These are phyloP conservation scores for Sebastes baramenuke DNA, from an alignment of 2,797 vertebrate genomes.

Conservation along the genomic window DNA sequence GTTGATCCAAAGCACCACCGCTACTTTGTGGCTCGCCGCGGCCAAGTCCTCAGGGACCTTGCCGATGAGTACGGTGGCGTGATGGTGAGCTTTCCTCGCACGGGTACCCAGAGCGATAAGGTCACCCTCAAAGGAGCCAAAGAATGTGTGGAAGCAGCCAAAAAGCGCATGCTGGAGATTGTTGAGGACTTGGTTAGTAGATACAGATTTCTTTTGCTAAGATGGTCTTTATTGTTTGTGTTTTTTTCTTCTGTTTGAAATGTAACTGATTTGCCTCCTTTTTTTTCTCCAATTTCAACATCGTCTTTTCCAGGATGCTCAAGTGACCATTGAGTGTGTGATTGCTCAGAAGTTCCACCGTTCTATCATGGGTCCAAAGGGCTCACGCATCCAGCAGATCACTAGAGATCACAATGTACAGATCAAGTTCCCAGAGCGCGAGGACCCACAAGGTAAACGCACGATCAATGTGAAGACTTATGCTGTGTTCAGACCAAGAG, in stretches of 20 bases:
- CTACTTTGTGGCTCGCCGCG: constrained; percentile 94
- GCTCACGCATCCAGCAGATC: constrained; percentile 96
- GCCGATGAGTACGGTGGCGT: constrained; percentile 97
- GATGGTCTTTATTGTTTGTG: neutral
- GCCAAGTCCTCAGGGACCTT: constrained; percentile 94
- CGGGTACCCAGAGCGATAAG: constrained; percentile 90
- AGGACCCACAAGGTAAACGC: constrained; percentile 84
- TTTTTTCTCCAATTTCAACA: neutral
- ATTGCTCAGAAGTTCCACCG: constrained; percentile 96
- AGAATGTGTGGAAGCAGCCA: constrained; percentile 97
- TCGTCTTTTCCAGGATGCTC: constrained; percentile 87
- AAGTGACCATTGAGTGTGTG: constrained; percentile 94
- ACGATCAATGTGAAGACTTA: rapidly evolving
- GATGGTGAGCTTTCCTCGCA: constrained; percentile 98
- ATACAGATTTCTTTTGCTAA: neutral
- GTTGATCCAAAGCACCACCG: constrained; percentile 96
- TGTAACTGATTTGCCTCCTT: neutral
- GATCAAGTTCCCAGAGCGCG: constrained; percentile 98
- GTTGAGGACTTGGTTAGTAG: constrained; percentile 93
- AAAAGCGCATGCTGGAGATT: constrained; percentile 96
- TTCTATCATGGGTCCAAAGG: constrained; percentile 98
- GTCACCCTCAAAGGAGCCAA: constrained; percentile 98
- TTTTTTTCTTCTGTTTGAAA: neutral
- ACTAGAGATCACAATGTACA: constrained; percentile 94
- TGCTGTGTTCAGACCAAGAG: neutral